phyloP scores from a whole-genome alignment of 2,888 invertebrate species.

The Brachycybe producta region DNA sequence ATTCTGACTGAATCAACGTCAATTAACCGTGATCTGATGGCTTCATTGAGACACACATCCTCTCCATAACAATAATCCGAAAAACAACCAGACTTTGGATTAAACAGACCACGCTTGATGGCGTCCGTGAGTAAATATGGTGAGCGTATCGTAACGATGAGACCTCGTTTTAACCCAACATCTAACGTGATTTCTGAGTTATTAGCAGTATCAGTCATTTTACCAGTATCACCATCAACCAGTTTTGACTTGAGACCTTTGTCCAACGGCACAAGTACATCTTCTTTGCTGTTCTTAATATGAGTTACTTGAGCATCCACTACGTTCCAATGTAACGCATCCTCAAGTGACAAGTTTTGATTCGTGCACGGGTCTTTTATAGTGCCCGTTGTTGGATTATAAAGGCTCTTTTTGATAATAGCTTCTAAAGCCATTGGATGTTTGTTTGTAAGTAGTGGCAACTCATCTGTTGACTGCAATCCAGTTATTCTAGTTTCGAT shows the following conservation, averaged over 20 bases:
- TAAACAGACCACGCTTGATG: conserved; percentile 62
- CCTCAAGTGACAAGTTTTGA: conserved; percentile 55
- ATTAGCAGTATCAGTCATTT: conserved; percentile 50
- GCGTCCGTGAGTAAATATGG: conserved; percentile 59
- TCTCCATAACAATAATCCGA: conserved; percentile 67
- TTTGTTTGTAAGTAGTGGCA: conserved; percentile 58
- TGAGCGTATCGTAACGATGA: conserved; percentile 27
- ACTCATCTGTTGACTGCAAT: conserved; percentile 7
- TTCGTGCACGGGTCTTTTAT: conserved; percentile 58
- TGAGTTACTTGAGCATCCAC: conserved; percentile 65
- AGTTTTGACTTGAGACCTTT: conserved; percentile 32
- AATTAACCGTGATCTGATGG: conserved; percentile 64
- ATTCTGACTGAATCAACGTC: conserved; percentile 72
- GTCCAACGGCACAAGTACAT: conserved; percentile 49
- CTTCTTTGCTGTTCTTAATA: conserved; percentile 31
- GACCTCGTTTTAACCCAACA: conserved; percentile 18
- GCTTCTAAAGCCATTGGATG: conserved; percentile 56
- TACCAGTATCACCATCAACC: conserved; percentile 52
- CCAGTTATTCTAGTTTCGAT: neutral
- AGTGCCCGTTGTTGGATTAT: conserved; percentile 35
- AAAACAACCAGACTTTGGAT: conserved; percentile 61
- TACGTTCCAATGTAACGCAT: conserved; percentile 63
- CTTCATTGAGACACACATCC: conserved; percentile 64
- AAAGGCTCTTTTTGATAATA: conserved; percentile 31
- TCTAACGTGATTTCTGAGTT: conserved; percentile 30